Base-by-base conservation (phyloP, 2,797 vertebrate species). In the Yasuhikotakia modesta region DNA sequence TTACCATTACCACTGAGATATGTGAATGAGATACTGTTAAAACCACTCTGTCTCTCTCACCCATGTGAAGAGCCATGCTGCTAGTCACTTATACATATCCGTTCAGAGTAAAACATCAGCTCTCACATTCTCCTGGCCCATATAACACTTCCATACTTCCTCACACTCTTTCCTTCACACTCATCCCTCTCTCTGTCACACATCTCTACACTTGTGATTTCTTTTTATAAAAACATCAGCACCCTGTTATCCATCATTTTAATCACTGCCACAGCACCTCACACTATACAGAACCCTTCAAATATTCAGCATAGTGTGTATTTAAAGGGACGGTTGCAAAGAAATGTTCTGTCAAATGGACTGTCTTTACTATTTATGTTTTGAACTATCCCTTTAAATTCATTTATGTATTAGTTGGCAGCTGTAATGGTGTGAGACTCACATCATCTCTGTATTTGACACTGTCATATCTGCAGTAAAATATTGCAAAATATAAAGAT, bases 1-100 rank as follows among this genome's bases (percentile, higher is more conserved):
- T 21, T 64, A 55, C 57, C 14, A 6, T 66, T 63, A 60, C 21
- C 7, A 11, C 8, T 24, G 8, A 27, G 21, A 32, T 22, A 55
- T 48, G 50, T 73, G 57, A 73, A 19, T 19, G 32, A 55, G 68
- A 77, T 50, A 64, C 35, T 19, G 55, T 65, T 74, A 52, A 73
- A 65, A 66, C 61, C 30, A 35, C 30, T 43, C 35, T 35, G n/a
- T n/a, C 12, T 19, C 30, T 35, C 39, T 22, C 60, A 63, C 17
- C 14, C 14, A 21, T 53, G 11, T 78, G 58, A 16, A 78, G 67
- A 32, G 74, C 43, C 60, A 17, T 39, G 11, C 13, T 12, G 17
- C 53, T 67, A 71, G 46, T 1, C n/a, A 53, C 46, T 70, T 71
- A 27, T 17, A 68, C 16, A 68, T 16, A 71, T 68, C 45, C 52